phyloP scores from a whole-genome alignment of 2,113 vertebrate genomes.

The Odontesthes bonariensis region DNA sequence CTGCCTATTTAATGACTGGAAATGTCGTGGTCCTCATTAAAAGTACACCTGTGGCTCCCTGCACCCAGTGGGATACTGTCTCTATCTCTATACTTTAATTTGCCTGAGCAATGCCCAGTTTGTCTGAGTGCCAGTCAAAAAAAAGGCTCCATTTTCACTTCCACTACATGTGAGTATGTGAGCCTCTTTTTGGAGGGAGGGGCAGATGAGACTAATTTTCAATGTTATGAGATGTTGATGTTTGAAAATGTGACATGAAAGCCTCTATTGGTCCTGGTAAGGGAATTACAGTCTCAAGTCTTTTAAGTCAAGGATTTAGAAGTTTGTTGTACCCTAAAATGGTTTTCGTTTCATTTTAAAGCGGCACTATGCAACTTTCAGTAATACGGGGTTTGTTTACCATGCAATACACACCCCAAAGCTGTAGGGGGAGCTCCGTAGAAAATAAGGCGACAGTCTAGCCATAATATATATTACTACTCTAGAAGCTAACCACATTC shows the following conservation, averaged over 20 bases:
- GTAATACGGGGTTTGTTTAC: too few relatives aligned
- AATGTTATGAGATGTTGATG: conserved; percentile 31
- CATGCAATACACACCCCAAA: too few relatives aligned
- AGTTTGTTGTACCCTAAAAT: conserved; percentile 31
- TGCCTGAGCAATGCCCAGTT: conserved; percentile 45
- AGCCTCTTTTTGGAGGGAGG: background rate
- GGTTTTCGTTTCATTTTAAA: conserved; percentile 18
- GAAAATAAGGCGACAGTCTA: too few relatives aligned
- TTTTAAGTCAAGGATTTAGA: conserved; percentile 57
- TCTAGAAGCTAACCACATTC: too few relatives aligned
- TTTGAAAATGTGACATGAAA: conserved; percentile 51
- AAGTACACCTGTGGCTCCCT: conserved; percentile 67
- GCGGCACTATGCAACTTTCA: too few relatives aligned
- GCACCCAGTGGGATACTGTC: conserved; percentile 49
- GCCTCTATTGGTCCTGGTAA: conserved; percentile 26
- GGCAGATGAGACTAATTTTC: conserved; percentile 25
- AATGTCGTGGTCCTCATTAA: conserved; percentile 67
- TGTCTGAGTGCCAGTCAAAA: conserved; percentile 53
- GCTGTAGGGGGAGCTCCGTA: too few relatives aligned
- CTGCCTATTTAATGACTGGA: conserved; percentile 52
- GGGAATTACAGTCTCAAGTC: conserved; percentile 45
- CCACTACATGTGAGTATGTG: background rate
- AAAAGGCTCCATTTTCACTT: conserved; percentile 43
- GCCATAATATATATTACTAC: too few relatives aligned
- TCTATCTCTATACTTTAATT: conserved; percentile 50